Base-by-base conservation (phyloP, 2,888 invertebrate species). In the Thyatira batis region DNA sequence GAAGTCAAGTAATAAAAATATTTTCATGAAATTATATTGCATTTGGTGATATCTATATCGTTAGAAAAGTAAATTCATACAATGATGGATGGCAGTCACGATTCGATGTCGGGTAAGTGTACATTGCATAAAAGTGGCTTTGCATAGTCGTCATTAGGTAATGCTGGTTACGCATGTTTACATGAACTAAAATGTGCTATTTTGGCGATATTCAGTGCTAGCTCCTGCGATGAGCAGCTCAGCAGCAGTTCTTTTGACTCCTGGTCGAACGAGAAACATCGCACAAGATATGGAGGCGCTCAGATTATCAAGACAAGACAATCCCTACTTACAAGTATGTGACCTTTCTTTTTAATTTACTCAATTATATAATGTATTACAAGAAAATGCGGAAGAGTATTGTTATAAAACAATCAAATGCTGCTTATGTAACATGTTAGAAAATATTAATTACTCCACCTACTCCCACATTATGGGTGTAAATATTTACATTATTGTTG, bases 241-340 rank as follows among this genome's bases (percentile, higher is more conserved):
- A 11, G 71, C 96, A 30, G 94, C 95, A 50, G 92, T 95, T 58
- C 93, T 95, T 44, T 82, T 95, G 64, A 95, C 95, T 65, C 96
- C 96, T 50, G 96, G 96, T 20, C 92, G 95, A 63, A 95, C 95
- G 59, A 92, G 96, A 66, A 95, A 96, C 84, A 95, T 96, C 73
- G 96, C 96, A 73, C 95, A 96, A 85, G 97, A 97, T 77, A 96
- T 97, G 96, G 96, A 96, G 81, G 95, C 96, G 21, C 89, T 97
- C 45, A 93, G 96, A 71, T 92, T 96, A 46, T 96, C 96, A 8
- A 92, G 97, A 58, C 96, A 96, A 84, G 97, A 97, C 84, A 97
- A 97, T 87, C 97, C 97, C 1, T 96, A 96, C 79, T 89, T 97
- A 58, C 95, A 96, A 94, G 96, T 95, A 80, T 54, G 48, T 28